Evolutionary conservation across 2,113 vertebrate species (phyloP).

Genomic region (Sinocyclocheilus anophthalmus): DNA sequence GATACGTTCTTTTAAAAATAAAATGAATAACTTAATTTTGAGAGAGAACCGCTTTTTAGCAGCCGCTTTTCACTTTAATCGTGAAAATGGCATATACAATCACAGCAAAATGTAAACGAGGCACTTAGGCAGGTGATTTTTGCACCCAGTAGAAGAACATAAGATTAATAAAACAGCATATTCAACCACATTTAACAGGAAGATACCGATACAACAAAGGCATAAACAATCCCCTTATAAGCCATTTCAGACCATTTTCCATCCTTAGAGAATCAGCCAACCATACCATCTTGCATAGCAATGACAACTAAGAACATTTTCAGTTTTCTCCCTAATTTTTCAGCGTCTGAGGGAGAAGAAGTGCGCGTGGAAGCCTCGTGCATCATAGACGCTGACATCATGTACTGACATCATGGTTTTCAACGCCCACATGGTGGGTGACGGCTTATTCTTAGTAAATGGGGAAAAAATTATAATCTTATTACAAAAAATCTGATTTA

Average conservation of each 20-base stretch:
- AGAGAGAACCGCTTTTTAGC: background rate
- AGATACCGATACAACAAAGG: background rate
- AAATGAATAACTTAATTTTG: background rate
- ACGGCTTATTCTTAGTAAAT: background rate
- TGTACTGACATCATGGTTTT: background rate
- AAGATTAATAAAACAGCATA: background rate
- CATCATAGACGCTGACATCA: background rate
- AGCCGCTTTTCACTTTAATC: constrained; percentile 2
- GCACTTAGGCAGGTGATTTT: background rate
- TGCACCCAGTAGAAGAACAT: background rate
- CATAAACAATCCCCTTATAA: constrained; percentile 9
- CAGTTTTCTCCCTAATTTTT: background rate
- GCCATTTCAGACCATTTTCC: constrained; percentile 1
- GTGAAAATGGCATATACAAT: constrained; percentile 22
- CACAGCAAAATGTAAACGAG: constrained; percentile 32
- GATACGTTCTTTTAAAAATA: constrained; percentile 7
- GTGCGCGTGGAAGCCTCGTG: background rate
- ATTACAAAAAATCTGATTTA: background rate
- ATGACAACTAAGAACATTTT: too few relatives aligned
- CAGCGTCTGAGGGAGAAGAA: background rate
- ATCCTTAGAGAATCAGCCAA: background rate
- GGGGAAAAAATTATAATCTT: background rate
- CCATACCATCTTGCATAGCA: background rate
- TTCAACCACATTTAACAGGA: background rate
- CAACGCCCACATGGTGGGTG: background rate